Base-by-base conservation (phyloP, 2,888 invertebrate species). In the Orthonevra nobilis region DNA sequence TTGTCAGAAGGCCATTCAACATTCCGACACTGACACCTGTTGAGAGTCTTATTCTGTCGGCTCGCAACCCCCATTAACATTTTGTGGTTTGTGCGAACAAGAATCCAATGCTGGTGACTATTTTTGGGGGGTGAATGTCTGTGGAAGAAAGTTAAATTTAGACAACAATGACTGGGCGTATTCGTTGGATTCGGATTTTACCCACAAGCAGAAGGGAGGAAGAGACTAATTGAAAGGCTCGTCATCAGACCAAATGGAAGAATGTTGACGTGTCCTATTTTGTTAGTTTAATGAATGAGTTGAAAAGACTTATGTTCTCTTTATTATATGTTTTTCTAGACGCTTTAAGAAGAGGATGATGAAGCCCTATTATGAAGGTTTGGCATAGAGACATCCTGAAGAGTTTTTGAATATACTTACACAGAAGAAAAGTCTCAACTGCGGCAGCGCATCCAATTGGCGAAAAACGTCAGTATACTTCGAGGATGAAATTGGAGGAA, bases 131-230 rank as follows among this genome's bases (percentile, higher is more conserved):
- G 44, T 20, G 40, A 10, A 19, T 17, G 44, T 44, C 40, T 19
- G 10, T 20, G 10, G 44, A 6, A 23, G n/a, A 26, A 23, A 44
- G 44, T 44, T 44, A 44, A 44, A 23, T 44, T 44, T 44, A 26
- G 44, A 44, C 12, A 6, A 26, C n/a, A 44, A 44, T 10, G 6
- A 23, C 17, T 40, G 40, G 23, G 23, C 10, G 42, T 10, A 26
- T 44, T 12, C 23, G 20, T 26, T n/a, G 40, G 19, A 17, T 40
- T 19, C n/a, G 40, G 40, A 40, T 38, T 17, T 5, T n/a, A n/a
- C 23, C 12, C 20, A 1, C 44, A 23, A 7, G 12, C 12, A 5
- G 3, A 6, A 23, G 7, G 44, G 23, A 5, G 23, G 3, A 5
- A 5, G 23, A 3, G 23, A 23, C 3, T 23, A 23, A 4, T 23